Evolutionary conservation across 2,888 invertebrate species (phyloP).

Genomic region (Ephialtes manifestator): DNA sequence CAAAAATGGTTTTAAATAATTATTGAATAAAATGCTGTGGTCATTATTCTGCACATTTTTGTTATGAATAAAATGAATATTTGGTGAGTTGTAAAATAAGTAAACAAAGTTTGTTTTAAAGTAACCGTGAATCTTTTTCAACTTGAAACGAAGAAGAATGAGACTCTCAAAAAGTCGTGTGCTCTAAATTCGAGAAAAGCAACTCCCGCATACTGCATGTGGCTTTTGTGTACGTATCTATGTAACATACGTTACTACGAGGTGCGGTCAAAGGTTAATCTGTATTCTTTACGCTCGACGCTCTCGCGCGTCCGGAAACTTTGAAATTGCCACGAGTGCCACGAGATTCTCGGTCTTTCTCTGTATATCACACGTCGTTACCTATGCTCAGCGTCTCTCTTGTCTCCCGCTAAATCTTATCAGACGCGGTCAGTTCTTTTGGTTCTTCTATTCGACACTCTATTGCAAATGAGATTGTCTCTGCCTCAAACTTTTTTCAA

Average conservation of each 20-base stretch:
- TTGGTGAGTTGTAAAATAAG: not conserved
- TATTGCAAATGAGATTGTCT: slow-evolving; percentile 30
- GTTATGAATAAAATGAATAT: not conserved
- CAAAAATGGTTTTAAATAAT: too few species aligned
- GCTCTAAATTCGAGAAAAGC: slow-evolving; percentile 55
- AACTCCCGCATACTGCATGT: slow-evolving; percentile 32
- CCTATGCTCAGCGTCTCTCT: slow-evolving; percentile 49
- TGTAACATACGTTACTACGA: not conserved
- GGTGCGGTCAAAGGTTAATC: slow-evolving; percentile 78
- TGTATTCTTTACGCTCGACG: slow-evolving; percentile 78
- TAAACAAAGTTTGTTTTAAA: not conserved
- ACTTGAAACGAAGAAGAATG: slow-evolving; percentile 35
- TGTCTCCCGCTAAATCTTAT: slow-evolving; percentile 68
- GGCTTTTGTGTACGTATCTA: slow-evolving; percentile 12
- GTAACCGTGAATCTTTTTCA: not conserved
- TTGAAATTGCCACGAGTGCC: slow-evolving; percentile 68
- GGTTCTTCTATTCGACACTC: slow-evolving; percentile 13
- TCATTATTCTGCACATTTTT: too few species aligned
- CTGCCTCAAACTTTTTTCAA: slow-evolving; percentile 26
- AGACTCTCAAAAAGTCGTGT: slow-evolving; percentile 42
- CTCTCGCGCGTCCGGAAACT: slow-evolving; percentile 70
- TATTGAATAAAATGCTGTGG: too few species aligned
- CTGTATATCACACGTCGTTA: slow-evolving; percentile 23
- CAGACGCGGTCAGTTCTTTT: slow-evolving; percentile 70
- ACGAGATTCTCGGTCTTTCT: slow-evolving; percentile 58